Evolutionary conservation across 2,113 vertebrate species (phyloP).

Genomic region (Antechinus stuartii): DNA sequence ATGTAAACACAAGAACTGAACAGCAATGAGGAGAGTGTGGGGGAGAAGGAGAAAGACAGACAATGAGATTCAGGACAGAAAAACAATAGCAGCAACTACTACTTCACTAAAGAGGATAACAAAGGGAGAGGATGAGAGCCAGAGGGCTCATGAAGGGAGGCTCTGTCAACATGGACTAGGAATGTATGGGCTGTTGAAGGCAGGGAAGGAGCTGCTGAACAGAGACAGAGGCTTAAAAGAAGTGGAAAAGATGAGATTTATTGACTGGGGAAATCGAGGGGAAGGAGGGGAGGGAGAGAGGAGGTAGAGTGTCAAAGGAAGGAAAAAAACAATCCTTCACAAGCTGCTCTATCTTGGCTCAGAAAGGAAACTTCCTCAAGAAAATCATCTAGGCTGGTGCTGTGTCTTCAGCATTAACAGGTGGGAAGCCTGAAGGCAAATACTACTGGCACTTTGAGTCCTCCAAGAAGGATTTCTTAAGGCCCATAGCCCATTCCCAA

Average conservation of each 20-base stretch:
- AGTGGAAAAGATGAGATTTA: neutral
- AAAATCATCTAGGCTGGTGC: neutral
- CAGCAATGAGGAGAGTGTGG: neutral
- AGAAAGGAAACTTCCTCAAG: neutral
- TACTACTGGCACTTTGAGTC: neutral
- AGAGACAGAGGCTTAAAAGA: neutral
- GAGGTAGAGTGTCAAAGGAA: neutral
- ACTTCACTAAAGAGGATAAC: neutral
- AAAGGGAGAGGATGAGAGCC: neutral
- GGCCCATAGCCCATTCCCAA: neutral
- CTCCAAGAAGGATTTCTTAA: neutral
- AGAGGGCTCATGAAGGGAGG: neutral
- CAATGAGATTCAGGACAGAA: slow-evolving; percentile 5
- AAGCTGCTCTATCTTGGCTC: neutral
- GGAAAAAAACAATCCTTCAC: neutral
- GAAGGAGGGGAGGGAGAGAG: too few species aligned
- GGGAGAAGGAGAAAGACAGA: neutral
- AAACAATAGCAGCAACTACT: neutral
- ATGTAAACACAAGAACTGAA: neutral
- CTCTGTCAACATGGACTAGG: neutral
- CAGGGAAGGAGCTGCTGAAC: neutral
- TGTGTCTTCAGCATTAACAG: neutral
- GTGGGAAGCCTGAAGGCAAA: neutral
- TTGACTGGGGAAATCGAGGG: neutral
- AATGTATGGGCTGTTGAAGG: neutral